A percentile compares a stretch with the other conserved stretches of the same genome.
phyloP scores from a whole-genome alignment of 2,113 vertebrate genomes.

The Gallinago undulata region DNA sequence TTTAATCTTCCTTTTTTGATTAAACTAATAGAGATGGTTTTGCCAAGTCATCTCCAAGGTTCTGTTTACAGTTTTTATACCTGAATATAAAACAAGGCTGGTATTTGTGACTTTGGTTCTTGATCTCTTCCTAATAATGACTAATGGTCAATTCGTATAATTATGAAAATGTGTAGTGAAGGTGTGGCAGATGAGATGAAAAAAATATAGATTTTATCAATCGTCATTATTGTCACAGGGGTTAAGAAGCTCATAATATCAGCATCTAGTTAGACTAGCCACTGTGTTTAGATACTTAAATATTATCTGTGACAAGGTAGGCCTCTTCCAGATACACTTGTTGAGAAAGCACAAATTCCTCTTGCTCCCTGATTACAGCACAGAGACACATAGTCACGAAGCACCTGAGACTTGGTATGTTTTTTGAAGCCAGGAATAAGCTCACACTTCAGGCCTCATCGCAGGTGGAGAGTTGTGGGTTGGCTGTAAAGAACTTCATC shows the following conservation, averaged over 20 bases:
- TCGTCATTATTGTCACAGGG: neutral
- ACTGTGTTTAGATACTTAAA: neutral
- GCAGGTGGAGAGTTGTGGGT: neutral
- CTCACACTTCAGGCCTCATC: fast-evolving
- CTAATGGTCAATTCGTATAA: neutral
- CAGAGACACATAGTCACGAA: neutral
- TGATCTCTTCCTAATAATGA: neutral
- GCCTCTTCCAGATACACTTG: neutral
- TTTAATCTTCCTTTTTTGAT: conserved; percentile 59
- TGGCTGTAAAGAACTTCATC: neutral
- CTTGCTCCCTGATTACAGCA: neutral
- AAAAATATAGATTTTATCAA: neutral
- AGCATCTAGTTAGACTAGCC: neutral
- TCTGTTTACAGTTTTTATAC: conserved; percentile 2
- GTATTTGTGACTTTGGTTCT: neutral
- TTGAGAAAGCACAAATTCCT: neutral
- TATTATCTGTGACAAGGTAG: neutral
- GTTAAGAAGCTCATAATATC: neutral
- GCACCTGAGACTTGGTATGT: neutral
- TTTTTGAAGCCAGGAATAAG: neutral
- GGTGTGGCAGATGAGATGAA: neutral
- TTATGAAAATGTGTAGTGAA: fast-evolving
- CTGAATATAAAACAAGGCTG: neutral
- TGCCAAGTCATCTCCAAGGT: conserved; percentile 11
- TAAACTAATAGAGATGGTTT: conserved; percentile 31